phyloP scores from a whole-genome alignment of 2,888 invertebrate genomes.

The Drosophila kokeensis region DNA sequence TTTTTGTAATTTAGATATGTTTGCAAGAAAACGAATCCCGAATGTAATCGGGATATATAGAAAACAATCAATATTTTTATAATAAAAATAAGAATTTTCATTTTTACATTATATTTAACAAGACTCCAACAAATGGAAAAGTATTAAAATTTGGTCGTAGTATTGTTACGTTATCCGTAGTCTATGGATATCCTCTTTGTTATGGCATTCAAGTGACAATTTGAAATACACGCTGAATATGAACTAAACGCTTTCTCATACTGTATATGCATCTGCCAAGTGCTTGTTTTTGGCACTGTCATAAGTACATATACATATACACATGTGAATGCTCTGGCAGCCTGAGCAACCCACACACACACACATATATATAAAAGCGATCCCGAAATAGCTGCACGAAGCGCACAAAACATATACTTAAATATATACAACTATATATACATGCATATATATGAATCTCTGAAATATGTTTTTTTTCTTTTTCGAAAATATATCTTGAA shows the following conservation, averaged over 20 bases:
- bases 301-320: conserved; percentile 32
- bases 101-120: background rate
- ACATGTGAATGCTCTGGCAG: conserved; percentile 28
- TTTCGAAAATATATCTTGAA: conserved; percentile 46
- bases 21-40: no score
- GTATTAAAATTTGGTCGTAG: background rate
- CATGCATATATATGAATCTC: conserved; percentile 7
- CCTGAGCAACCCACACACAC: conserved; percentile 16
- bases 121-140: background rate
- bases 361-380: conserved; percentile 14
- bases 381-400: conserved; percentile 57
- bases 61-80: no score
- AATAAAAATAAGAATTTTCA: no score
- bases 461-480: conserved; percentile 45
- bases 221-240: background rate
- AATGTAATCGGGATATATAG: no score
- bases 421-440: conserved; percentile 2
- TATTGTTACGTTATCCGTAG: background rate
- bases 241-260: background rate
- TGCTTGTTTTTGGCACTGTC: conserved; percentile 51
- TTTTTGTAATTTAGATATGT: no score
- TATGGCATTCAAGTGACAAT: background rate
- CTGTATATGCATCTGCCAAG: conserved; percentile 1
- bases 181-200: background rate
- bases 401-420: conserved; percentile 36